phyloP scores from a whole-genome alignment of 1,140 invertebrate genomes.

The Bombus consobrinus region DNA sequence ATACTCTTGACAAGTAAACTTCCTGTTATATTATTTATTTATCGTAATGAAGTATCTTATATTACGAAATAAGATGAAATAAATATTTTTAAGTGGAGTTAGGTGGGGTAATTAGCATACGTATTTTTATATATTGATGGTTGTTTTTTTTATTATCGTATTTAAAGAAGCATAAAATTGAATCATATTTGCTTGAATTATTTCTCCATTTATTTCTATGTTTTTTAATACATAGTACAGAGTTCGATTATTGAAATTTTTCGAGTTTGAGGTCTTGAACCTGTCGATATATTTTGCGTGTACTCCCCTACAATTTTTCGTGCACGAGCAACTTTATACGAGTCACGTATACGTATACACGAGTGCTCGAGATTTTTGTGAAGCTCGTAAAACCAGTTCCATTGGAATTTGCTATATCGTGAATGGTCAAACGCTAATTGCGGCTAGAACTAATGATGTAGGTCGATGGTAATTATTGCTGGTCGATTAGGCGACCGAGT shows the following conservation, averaged over 20 bases:
- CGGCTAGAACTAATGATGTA: constrained; percentile 31
- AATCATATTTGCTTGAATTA: too few species aligned
- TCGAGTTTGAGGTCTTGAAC: too few species aligned
- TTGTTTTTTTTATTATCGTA: too few species aligned
- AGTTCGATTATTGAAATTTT: neutral
- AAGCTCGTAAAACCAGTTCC: neutral
- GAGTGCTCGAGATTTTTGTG: neutral
- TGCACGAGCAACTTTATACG: neutral
- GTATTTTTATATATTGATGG: too few species aligned
- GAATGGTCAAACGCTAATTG: constrained; percentile 31
- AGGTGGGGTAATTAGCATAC: too few species aligned
- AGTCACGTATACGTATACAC: too few species aligned
- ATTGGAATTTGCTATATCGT: neutral
- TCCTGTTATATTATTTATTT: neutral
- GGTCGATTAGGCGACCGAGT: constrained; percentile 22
- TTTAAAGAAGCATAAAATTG: too few species aligned
- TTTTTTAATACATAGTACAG: neutral
- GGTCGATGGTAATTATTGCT: constrained; percentile 46
- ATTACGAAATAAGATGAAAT: neutral
- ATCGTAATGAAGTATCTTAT: neutral
- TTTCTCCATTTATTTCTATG: too few species aligned
- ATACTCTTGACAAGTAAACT: neutral
- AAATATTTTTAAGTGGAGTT: too few species aligned
- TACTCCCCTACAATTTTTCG: neutral
- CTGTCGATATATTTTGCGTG: neutral